A percentile compares a stretch with the other conserved stretches of the same genome.
Conservation (phyloP, 30 jellyfish, hydroid and myxozoan genomes). For the Cassiopea andromeda region DNA sequence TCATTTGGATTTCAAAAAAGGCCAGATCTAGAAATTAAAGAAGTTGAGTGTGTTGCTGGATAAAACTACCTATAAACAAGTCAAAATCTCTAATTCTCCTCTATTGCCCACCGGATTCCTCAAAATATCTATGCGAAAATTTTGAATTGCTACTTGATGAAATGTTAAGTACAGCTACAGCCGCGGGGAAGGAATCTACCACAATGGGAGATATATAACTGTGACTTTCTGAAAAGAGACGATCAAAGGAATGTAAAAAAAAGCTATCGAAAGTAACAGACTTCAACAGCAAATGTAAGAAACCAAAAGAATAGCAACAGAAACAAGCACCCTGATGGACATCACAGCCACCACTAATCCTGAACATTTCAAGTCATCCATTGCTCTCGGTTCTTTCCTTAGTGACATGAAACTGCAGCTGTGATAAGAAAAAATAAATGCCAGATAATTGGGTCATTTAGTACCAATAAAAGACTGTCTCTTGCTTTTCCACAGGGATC, state of each 20-base stretch:
- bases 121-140: slow-evolving; percentile 16
- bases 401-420: slow-evolving; percentile 70
- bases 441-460: neutral
- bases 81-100: slow-evolving; percentile 8
- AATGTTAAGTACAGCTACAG: neutral
- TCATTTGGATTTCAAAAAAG: slow-evolving; percentile 2
- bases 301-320: slow-evolving; percentile 33
- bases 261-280: slow-evolving; percentile 8
- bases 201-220: slow-evolving; percentile 32
- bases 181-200: neutral
- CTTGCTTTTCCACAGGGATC: too few relatives aligned
- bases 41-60: slow-evolving; percentile 18
- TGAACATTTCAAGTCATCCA: slow-evolving; percentile 51
- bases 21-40: slow-evolving; percentile 24
- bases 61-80: slow-evolving; percentile 7
- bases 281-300: slow-evolving; percentile 53
- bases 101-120: slow-evolving; percentile 29
- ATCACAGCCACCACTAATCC: slow-evolving; percentile 28
- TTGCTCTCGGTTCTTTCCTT: slow-evolving; percentile 59
- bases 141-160: neutral
- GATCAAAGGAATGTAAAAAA: slow-evolving; percentile 21
- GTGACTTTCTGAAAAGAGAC: slow-evolving; percentile 29
- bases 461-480: too few relatives aligned
- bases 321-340: slow-evolving; percentile 17
- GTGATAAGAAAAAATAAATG: slow-evolving; percentile 55